These are phyloP conservation scores for Stenolophus ochropezus DNA, from an alignment of 2,888 invertebrate species.

Conservation along the genomic window DNA sequence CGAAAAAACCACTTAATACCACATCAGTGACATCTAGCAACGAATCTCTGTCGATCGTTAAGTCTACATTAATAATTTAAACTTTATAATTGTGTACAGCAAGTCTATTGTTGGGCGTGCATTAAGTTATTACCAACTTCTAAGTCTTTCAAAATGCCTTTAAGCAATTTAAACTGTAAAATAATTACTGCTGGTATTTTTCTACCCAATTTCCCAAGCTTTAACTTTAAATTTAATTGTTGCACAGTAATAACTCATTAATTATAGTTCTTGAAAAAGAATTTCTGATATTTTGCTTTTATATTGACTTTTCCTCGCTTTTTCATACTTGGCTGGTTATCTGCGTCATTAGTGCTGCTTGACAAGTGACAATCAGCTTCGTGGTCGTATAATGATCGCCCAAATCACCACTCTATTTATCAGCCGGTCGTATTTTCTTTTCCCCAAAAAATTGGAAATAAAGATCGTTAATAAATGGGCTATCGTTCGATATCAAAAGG, in stretches of 20 bases:
- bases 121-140: conserved; percentile 23
- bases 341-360: neutral
- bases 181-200: conserved; percentile 7
- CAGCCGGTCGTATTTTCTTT: neutral
- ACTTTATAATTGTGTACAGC: neutral
- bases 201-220: neutral
- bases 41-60: neutral
- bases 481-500: neutral
- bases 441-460: neutral
- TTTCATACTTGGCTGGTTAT: neutral
- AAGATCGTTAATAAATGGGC: neutral
- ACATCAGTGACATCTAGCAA: neutral
- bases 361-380: neutral
- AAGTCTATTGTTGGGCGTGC: neutral
- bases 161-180: conserved; percentile 4
- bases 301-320: neutral
- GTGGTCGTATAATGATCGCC: neutral
- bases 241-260: too few species aligned
- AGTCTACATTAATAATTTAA: neutral
- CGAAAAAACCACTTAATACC: neutral
- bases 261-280: neutral
- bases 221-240: neutral
- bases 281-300: too few species aligned
- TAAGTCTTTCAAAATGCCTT: neutral
- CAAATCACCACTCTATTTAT: neutral